Base-by-base conservation (phyloP, 1,140 invertebrate species). In the Papilio glaucus region DNA sequence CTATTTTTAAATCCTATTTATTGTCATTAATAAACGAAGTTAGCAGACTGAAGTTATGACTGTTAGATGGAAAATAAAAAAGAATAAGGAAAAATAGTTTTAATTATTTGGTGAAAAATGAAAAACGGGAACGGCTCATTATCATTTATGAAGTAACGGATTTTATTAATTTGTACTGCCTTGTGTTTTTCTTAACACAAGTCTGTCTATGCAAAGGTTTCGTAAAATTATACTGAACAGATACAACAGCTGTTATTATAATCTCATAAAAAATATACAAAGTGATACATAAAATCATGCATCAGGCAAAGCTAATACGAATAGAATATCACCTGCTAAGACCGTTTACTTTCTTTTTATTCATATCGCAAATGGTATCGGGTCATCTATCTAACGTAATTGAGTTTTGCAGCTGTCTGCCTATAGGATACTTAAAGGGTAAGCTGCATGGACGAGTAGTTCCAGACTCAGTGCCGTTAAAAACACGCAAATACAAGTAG, bases 381-480 rank as follows among this genome's bases (percentile, higher is more conserved):
- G 57, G 61, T 63, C 33, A 45, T 24, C 24, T 68, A 45, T 24
- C 24, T 68, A 42, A 68, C 18, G 13, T 67, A 26, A 67, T 41
- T 67, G n/a, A 24, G 63, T 68, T 29, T 41, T 26, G 13, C 38
- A 42, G 37, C 41, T 45, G 63, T 41, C 26, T 41, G 9, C 18
- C 63, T 7, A n/a, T 45, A 39, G 18, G n/a, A n/a, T n/a, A n/a
- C n/a, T n/a, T 38, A 39, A 68, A 68, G 63, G 41, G 63, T 21
- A 68, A n/a, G n/a, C 18, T 21, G 15, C 15, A 63, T n/a, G 38
- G 18, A 67, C n/a, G 0, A 29, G 38, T n/a, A 6, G 39, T 24
- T n/a, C 18, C 38, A 21, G 26, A 10, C 33, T 65, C 10, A n/a
- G 21, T 57, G n/a, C 6, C 12, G 24, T 26, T 49, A 13, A 26